Base-by-base conservation (phyloP, 1,140 invertebrate genomes). In the Drosophila bifasciata region DNA sequence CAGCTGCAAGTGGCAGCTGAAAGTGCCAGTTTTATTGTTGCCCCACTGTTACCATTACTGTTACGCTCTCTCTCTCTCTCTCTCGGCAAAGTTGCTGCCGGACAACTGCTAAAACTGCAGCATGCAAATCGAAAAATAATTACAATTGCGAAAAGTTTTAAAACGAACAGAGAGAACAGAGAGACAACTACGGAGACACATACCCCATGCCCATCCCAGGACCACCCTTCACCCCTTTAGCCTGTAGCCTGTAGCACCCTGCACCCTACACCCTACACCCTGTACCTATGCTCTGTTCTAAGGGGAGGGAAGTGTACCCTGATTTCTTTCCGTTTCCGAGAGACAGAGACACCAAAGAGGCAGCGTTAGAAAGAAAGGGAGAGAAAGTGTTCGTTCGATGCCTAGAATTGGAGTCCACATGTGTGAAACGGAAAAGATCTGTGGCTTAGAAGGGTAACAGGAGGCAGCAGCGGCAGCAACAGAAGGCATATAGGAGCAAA, bases 41-140 rank as follows among this genome's bases (percentile, higher is more conserved):
- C 48, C 68, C 40, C 49, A 25, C 53, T 66, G 62, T 23, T 32
- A n/a, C 21, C 17, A 13, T n/a, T 43, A 36, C 36, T 51, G 23
- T 25, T 44, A 60, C 58, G 25, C 25, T 9, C 28, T 8, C 19
- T 19, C 19, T 19, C 19, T 19, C 19, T 19, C 19, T 19, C 19
- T 21, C 19, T 21, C 3, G 60, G 55, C 51, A 76, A 76, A 76
- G 73, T 76, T 76, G 51, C 43, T 76, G 51, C 43, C 44, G 57
- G 72, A 76, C 74, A 76, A 75, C 71, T 76, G 72, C 28, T 76
- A 76, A 74, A 76, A 76, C 64, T 76, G 74, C 74, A 58, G 74
- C 74, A 76, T 76, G 74, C 74, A 76, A 76, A 76, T 76, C 74
- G 74, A 76, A 76, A 76, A 76, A 76, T 76, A 76, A 76, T 76